Conservation (phyloP, 2,888 invertebrate species). For the Amphipyra berbera region DNA sequence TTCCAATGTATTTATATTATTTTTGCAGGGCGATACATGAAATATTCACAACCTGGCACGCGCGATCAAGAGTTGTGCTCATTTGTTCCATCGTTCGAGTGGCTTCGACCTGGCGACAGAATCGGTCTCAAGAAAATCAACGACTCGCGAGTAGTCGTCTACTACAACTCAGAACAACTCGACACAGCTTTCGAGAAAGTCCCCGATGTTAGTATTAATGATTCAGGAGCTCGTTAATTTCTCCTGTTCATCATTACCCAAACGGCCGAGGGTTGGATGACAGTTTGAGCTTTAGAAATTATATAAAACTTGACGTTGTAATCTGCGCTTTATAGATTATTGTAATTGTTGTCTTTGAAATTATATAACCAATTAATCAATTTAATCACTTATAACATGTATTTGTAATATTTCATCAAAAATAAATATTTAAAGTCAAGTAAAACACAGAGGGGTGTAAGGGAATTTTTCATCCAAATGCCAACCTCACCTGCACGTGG, state of each 20-base stretch:
- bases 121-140: constrained; percentile 93
- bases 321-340: constrained; percentile 36
- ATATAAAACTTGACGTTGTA: constrained; percentile 52
- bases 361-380: constrained; percentile 34
- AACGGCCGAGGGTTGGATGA: constrained; percentile 48
- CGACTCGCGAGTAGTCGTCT: constrained; percentile 92
- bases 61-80: constrained; percentile 69
- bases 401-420: constrained; percentile 41
- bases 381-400: constrained; percentile 43
- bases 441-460: constrained; percentile 52
- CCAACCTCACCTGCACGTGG: constrained; percentile 54
- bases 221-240: constrained; percentile 20
- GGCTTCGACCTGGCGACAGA: constrained; percentile 94
- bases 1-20: constrained; percentile 15
- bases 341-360: constrained; percentile 45
- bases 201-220: constrained; percentile 91
- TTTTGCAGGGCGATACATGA: constrained; percentile 75
- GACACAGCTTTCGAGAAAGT: constrained; percentile 93
- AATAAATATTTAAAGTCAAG: constrained; percentile 53
- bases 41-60: constrained; percentile 69
- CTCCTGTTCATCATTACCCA: constrained; percentile 25
- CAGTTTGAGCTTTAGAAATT: constrained; percentile 54
- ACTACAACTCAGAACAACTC: constrained; percentile 95
- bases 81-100: constrained; percentile 91
- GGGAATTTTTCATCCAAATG: constrained; percentile 40